Percentiles rank a stretch among this genome's conserved stretches.
Conservation (phyloP, 2,797 vertebrate species). For the Erethizon dorsatum region DNA sequence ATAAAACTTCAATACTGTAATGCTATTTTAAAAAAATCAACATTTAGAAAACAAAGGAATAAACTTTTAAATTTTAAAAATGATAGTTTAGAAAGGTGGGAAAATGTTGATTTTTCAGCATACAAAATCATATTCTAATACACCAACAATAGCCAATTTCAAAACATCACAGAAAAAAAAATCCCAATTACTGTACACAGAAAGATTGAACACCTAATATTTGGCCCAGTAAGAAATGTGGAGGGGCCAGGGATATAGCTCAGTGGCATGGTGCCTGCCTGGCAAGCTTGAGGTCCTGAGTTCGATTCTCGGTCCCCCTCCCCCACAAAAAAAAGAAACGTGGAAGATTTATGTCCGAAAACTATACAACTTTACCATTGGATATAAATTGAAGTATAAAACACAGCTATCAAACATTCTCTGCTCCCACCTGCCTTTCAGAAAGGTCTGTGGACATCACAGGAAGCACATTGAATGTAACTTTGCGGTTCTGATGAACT, state of each 20-base stretch:
- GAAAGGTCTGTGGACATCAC: not conserved
- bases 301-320: no score
- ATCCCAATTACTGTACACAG: not conserved
- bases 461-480: not conserved
- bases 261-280: no score
- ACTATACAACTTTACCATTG: not conserved
- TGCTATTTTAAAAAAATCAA: not conserved
- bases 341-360: not conserved
- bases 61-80: conserved; percentile 7
- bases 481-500: not conserved
- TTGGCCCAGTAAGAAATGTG: not conserved
- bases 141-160: not conserved
- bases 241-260: no score
- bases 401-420: not conserved
- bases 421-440: not conserved
- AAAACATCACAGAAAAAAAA: conserved; percentile 1
- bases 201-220: not conserved
- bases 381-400: not conserved
- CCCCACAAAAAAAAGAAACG: not conserved
- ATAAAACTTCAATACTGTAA: not conserved
- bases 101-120: not conserved
- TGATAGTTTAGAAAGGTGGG: not conserved
- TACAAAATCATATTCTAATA: conserved; percentile 32
- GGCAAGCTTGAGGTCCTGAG: no score
- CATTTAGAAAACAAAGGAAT: conserved; percentile 45